These are phyloP conservation scores for Adelges cooleyi DNA, from an alignment of 1,140 invertebrate species.

Conservation along the genomic window DNA sequence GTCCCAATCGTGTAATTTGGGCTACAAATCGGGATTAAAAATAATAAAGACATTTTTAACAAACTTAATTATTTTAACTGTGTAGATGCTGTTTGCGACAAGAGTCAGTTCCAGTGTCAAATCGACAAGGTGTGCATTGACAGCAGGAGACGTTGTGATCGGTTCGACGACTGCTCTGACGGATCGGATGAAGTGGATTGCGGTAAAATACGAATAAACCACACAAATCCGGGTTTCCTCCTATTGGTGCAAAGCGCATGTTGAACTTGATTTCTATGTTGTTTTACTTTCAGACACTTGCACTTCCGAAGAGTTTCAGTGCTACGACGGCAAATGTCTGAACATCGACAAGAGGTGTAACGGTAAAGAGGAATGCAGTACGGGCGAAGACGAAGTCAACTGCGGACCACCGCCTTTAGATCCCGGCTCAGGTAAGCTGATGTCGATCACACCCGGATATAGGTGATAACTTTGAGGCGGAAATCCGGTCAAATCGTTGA, in stretches of 20 bases:
- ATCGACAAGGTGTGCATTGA: constrained; percentile 46
- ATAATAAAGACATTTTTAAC: too few species aligned
- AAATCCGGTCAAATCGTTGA: too few species aligned
- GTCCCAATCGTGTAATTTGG: too few species aligned
- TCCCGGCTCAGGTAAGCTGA: constrained; percentile 30
- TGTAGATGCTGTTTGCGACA: constrained; percentile 22
- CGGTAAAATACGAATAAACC: constrained; percentile 37
- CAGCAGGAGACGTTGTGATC: constrained; percentile 51
- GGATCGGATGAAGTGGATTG: constrained; percentile 71
- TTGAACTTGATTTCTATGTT: too few species aligned
- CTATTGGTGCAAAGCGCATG: too few species aligned
- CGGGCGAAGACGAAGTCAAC: constrained; percentile 37
- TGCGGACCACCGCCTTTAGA: constrained; percentile 19
- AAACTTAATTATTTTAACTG: not conserved
- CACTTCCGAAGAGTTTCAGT: constrained; percentile 41
- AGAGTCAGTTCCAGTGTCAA: constrained; percentile 43
- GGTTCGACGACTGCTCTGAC: constrained; percentile 53
- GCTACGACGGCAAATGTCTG: constrained; percentile 33
- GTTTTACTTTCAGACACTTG: too few species aligned
- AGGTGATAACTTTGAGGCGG: too few species aligned
- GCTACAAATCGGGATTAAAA: too few species aligned
- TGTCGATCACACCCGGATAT: too few species aligned
- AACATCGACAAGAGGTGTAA: constrained; percentile 35
- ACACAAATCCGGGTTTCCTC: too few species aligned
- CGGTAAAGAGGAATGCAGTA: constrained; percentile 36